These are phyloP conservation scores for Archaeoteleia sp. DNA, from an alignment of 2,888 invertebrate genomes.

Conservation along the genomic window DNA sequence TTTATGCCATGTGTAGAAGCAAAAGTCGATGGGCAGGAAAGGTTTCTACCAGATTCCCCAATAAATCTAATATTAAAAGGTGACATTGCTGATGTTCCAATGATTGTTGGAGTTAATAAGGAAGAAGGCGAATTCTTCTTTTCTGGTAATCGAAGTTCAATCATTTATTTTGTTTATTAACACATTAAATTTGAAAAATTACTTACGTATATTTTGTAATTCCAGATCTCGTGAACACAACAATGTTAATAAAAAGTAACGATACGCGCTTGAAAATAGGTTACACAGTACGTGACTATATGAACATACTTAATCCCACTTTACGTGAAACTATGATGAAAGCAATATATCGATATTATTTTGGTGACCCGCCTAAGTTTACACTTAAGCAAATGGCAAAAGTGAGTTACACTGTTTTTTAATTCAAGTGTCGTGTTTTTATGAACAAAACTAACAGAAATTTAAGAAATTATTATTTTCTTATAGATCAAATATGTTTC, in stretches of 20 bases:
- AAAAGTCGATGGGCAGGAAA: slow-evolving; percentile 64
- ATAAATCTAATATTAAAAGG: slow-evolving; percentile 65
- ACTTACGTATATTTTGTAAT: background rate
- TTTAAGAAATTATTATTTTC: no score
- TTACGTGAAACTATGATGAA: slow-evolving; percentile 12
- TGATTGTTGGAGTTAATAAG: slow-evolving; percentile 60
- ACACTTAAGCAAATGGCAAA: slow-evolving; percentile 13
- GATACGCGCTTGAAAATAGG: slow-evolving; percentile 11
- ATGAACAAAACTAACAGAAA: no score
- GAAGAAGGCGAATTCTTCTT: slow-evolving; percentile 60
- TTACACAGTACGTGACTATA: slow-evolving; percentile 14
- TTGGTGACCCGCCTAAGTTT: slow-evolving; percentile 12
- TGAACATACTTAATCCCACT: slow-evolving; percentile 10
- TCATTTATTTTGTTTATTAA: slow-evolving; percentile 1
- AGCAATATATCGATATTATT: slow-evolving; percentile 30
- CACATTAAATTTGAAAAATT: slow-evolving; percentile 4
- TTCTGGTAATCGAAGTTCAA: slow-evolving; percentile 56
- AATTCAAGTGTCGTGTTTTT: no score
- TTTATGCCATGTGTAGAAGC: slow-evolving; percentile 66
- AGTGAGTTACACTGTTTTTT: background rate
- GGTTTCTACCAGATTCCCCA: slow-evolving; percentile 66
- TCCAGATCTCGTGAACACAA: slow-evolving; percentile 1
- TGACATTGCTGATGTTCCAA: slow-evolving; percentile 65
- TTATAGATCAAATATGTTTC: no score
- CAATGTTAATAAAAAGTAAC: slow-evolving; percentile 6